Conservation (phyloP, 2,888 invertebrate species). For the Cosmia pyralina region DNA sequence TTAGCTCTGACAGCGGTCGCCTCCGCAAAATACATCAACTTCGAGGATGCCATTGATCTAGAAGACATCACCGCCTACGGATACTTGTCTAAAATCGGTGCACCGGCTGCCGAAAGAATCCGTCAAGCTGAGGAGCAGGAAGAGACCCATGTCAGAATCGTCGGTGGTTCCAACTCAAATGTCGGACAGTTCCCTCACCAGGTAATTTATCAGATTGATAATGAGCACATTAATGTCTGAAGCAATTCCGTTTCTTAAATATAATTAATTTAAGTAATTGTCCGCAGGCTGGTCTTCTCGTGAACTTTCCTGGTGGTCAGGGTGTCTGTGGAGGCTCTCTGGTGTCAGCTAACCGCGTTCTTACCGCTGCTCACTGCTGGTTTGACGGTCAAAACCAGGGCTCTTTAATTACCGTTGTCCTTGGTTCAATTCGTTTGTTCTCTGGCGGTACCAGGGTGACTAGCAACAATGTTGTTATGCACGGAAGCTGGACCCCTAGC, state of each 20-base stretch:
- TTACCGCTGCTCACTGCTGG: conserved; percentile 83
- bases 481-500: conserved; percentile 72
- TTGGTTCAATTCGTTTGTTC: conserved; percentile 70
- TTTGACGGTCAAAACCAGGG: conserved; percentile 75
- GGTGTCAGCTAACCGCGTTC: conserved; percentile 65
- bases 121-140: conserved; percentile 54
- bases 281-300: conserved; percentile 57
- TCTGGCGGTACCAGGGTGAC: conserved; percentile 73
- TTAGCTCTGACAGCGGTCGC: conserved; percentile 56
- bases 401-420: conserved; percentile 71
- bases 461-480: conserved; percentile 68
- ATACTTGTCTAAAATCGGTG: conserved; percentile 61
- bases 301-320: conserved; percentile 25
- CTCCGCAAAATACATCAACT: conserved; percentile 42
- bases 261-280: background rate
- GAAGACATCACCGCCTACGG: conserved; percentile 62
- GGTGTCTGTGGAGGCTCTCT: conserved; percentile 78
- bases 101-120: conserved; percentile 61
- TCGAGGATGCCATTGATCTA: conserved; percentile 41
- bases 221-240: background rate
- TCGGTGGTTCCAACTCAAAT: conserved; percentile 57
- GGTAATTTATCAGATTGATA: conserved; percentile 48
- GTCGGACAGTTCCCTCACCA: conserved; percentile 66
- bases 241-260: background rate
- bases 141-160: conserved; percentile 55